Conservation (phyloP, 2,888 invertebrate genomes). For the Acleris laterana region DNA sequence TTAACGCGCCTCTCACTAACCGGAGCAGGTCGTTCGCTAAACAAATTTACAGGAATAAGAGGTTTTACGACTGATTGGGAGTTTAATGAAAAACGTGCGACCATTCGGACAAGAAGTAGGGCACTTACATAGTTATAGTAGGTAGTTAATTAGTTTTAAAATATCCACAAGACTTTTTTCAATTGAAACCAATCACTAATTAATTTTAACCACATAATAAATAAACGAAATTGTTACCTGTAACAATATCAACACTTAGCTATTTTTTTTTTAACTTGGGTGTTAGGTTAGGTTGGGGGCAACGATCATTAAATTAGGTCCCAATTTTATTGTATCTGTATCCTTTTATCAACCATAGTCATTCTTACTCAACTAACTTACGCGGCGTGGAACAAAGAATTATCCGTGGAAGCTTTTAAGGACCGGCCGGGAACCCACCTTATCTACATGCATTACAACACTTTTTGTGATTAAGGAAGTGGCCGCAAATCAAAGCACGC, state of each 20-base stretch:
- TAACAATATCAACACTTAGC: too few relatives aligned
- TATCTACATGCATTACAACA: slow-evolving; percentile 50
- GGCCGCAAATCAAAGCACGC: slow-evolving; percentile 63
- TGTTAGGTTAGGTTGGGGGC: too few relatives aligned
- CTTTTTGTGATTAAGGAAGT: slow-evolving; percentile 67
- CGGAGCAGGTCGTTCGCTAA: slow-evolving; percentile 24
- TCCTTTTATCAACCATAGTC: background rate
- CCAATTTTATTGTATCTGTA: background rate
- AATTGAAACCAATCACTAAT: too few relatives aligned
- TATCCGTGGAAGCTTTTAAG: slow-evolving; percentile 24
- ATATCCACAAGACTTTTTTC: too few relatives aligned
- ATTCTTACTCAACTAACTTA: background rate
- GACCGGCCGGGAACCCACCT: slow-evolving; percentile 22
- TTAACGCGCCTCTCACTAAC: slow-evolving; percentile 26
- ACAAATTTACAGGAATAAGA: slow-evolving; percentile 28
- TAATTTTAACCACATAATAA: too few relatives aligned
- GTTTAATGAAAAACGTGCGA: slow-evolving; percentile 34
- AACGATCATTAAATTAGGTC: too few relatives aligned
- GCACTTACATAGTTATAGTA: background rate
- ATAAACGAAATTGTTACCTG: too few relatives aligned
- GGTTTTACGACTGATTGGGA: slow-evolving; percentile 36
- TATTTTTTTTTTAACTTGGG: too few relatives aligned
- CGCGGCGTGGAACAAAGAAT: slow-evolving; percentile 6
- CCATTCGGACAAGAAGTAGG: slow-evolving; percentile 3
- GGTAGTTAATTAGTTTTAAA: too few relatives aligned